A percentile compares a stretch with the other conserved stretches of the same genome.
These are phyloP conservation scores for Solenopsis invicta DNA, from an alignment of 1,140 invertebrate species.

Conservation along the genomic window DNA sequence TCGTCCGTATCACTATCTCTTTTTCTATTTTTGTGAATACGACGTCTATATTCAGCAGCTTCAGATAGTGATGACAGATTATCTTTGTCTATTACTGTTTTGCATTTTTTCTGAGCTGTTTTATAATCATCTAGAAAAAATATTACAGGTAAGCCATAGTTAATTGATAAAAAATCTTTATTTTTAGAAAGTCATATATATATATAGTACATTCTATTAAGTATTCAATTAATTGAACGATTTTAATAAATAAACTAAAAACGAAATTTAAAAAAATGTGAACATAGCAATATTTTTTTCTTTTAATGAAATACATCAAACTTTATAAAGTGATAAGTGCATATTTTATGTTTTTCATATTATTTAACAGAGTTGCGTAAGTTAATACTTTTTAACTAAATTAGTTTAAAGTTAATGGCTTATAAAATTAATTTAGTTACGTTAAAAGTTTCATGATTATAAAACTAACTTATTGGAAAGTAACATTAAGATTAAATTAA, in stretches of 20 bases:
- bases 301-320: background rate
- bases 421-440: too few species aligned
- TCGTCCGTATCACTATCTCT: too few species aligned
- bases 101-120: constrained; percentile 14
- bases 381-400: too few species aligned
- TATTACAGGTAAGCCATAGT: background rate
- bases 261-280: too few species aligned
- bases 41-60: background rate
- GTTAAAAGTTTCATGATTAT: too few species aligned
- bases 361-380: too few species aligned
- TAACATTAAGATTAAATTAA: too few species aligned
- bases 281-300: background rate
- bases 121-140: constrained; percentile 11
- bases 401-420: too few species aligned
- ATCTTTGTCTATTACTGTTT: background rate
- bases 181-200: background rate
- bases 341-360: too few species aligned
- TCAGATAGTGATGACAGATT: constrained; percentile 21
- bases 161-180: constrained; percentile 4
- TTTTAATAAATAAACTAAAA: background rate
- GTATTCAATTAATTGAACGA: constrained; percentile 5
- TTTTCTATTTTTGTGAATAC: background rate
- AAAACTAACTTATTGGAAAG: too few species aligned
- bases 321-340: background rate
- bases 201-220: background rate